Evolutionary conservation across 2,888 invertebrate genomes (phyloP), one percentile per base, ranked within the genome.

Genomic region (Stenolophus ochropezus): DNA sequence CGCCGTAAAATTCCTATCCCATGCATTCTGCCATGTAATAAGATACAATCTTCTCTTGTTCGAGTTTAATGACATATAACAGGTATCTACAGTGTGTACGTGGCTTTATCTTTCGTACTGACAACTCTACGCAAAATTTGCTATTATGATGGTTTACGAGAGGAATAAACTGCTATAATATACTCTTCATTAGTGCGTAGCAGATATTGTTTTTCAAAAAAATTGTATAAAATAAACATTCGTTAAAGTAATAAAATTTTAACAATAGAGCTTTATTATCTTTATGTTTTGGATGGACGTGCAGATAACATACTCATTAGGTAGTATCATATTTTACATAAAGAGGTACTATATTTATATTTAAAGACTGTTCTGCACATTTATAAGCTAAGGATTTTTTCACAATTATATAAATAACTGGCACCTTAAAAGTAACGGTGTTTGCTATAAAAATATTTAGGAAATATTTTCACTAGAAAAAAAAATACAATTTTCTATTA

Each of bases 61-160:
- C 18, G 58, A 76, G 76, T 76, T 76, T 76, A 76, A 76, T 76
- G 76, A 76, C 76, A 58, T 76, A 76, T 76, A 58, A 18, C 53
- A 76, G 58, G 61, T 61, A 33, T 42, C n/a, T n/a, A n/a, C n/a
- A 77, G 56, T 25, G 75, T 75, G 51, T n/a, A 61, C 56, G 11
- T 3, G 4, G 18, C 51, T 42, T 42, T 42, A 42, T 42, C 33
- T 42, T 11, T 42, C 8, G 6, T 11, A 2, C 33, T 42, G 33
- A 42, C 8, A 42, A 42, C 11, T 42, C 33, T 4, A 42, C 33
- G 33, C 8, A 42, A 11, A 11, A 42, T n/a, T n/a, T n/a, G n/a
- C n/a, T n/a, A 42, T 42, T 8, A 42, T 42, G 33, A 42, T 42
- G 33, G 33, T 42, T 42, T 42, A 42, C 33, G 33, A 42, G 8